A percentile compares a stretch with the other conserved stretches of the same genome.
phyloP scores from a whole-genome alignment of 2,113 vertebrate genomes.

The Blennius ocellaris region DNA sequence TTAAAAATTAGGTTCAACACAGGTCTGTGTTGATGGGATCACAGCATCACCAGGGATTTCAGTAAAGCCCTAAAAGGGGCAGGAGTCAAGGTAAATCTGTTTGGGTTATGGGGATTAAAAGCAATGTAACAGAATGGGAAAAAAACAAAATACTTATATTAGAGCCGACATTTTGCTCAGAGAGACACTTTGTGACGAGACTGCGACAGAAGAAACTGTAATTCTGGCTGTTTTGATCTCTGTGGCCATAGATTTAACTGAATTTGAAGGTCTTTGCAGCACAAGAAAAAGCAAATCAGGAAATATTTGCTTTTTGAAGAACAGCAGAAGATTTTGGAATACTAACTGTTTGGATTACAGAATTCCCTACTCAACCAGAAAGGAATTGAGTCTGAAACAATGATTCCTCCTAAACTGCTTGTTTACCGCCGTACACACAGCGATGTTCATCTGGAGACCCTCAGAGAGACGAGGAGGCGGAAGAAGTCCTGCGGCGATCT shows the following conservation, averaged over 20 bases:
- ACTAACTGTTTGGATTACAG: conserved; percentile 14
- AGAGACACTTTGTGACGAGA: conserved; percentile 43
- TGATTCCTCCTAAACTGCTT: conserved; percentile 92
- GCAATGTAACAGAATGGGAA: conserved; percentile 38
- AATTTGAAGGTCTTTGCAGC: not conserved
- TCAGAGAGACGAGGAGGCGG: conserved; percentile 77
- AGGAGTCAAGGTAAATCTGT: conserved; percentile 64
- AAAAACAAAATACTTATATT: conserved; percentile 25
- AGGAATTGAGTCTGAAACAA: conserved; percentile 59
- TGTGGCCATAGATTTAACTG: not conserved
- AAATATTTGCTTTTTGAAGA: conserved; percentile 1
- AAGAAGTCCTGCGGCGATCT: conserved; percentile 92
- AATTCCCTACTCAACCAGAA: conserved; percentile 12
- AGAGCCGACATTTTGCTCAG: conserved; percentile 54
- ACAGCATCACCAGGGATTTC: conserved; percentile 19
- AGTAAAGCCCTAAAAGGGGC: conserved; percentile 30
- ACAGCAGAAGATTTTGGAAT: conserved; percentile 12
- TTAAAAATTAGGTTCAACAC: conserved; percentile 43
- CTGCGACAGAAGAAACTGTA: conserved; percentile 18
- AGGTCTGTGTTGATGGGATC: conserved; percentile 40
- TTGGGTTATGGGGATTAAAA: conserved; percentile 70
- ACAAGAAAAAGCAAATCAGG: not conserved
- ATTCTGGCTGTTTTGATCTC: not conserved
- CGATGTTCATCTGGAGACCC: conserved; percentile 65
- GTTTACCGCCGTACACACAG: conserved; percentile 83